A percentile compares a stretch with the other conserved stretches of the same genome.
Evolutionary conservation across 2,888 invertebrate species (phyloP).

Genomic region (Shargacucullia verbasci): DNA sequence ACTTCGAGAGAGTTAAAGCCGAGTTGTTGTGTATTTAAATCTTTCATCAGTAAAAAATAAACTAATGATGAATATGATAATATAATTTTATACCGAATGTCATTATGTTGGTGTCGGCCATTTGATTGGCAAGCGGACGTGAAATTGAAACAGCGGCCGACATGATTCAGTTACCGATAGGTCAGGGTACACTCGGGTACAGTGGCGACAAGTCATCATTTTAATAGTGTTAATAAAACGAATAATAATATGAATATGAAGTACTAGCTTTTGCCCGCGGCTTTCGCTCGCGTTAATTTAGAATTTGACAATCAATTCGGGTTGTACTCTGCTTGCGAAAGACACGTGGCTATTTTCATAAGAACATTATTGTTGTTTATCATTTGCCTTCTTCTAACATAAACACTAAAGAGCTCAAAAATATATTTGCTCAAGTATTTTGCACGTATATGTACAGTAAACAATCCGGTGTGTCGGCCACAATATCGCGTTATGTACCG

Average conservation of each 20-base stretch:
- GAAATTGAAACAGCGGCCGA: constrained; percentile 78
- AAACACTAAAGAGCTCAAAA: neutral
- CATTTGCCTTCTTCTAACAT: too few relatives aligned
- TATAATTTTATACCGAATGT: constrained; percentile 24
- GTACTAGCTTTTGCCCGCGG: too few relatives aligned
- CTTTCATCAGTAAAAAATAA: neutral
- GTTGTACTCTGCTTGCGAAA: too few relatives aligned
- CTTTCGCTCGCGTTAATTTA: too few relatives aligned
- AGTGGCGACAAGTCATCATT: constrained; percentile 1
- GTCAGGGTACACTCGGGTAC: constrained; percentile 57
- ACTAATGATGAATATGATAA: neutral
- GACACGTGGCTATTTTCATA: too few relatives aligned
- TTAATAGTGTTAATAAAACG: too few relatives aligned
- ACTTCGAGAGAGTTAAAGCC: too few relatives aligned
- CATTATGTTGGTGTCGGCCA: constrained; percentile 47
- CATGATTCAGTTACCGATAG: constrained; percentile 69
- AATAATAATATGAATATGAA: too few relatives aligned
- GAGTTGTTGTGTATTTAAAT: too few relatives aligned
- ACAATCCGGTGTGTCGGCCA: constrained; percentile 71
- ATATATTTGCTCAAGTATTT: constrained; percentile 12
- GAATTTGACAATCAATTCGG: too few relatives aligned
- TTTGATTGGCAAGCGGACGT: constrained; percentile 70
- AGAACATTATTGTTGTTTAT: too few relatives aligned
- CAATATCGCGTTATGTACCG: constrained; percentile 84
- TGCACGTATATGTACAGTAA: constrained; percentile 64